Percentiles rank a stretch among this genome's conserved stretches.
These are phyloP conservation scores for Drosophila pseudotakahashii DNA, from an alignment of 2,888 invertebrate species.

Conservation along the genomic window DNA sequence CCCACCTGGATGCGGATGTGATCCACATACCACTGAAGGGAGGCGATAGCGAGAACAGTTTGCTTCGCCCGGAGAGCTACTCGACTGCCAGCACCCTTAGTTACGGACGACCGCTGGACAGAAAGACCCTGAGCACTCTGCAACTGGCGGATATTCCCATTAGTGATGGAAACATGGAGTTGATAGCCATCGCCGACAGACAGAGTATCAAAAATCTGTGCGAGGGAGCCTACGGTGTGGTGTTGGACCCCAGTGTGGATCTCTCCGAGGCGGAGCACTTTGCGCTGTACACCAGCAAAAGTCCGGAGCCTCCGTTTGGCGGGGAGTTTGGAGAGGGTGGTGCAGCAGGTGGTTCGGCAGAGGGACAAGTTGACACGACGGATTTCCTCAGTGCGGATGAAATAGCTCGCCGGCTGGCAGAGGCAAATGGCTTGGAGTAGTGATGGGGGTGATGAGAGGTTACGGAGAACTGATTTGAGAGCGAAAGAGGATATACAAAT, in stretches of 20 bases:
- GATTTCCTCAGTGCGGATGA: slow-evolving; percentile 86
- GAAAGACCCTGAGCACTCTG: slow-evolving; percentile 84
- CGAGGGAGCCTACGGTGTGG: slow-evolving; percentile 83
- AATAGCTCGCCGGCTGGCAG: slow-evolving; percentile 82
- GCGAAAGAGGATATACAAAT: background rate
- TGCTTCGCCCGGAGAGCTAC: slow-evolving; percentile 84
- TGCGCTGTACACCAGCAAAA: slow-evolving; percentile 93
- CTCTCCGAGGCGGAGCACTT: slow-evolving; percentile 94
- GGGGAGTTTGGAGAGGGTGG: slow-evolving; percentile 84
- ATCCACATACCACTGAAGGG: slow-evolving; percentile 88
- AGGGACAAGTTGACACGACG: slow-evolving; percentile 88
- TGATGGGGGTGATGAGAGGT: slow-evolving; percentile 35
- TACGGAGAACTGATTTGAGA: slow-evolving; percentile 8
- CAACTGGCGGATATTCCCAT: slow-evolving; percentile 84
- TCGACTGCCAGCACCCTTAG: slow-evolving; percentile 82
- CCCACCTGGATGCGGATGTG: slow-evolving; percentile 86
- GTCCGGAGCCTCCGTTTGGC: slow-evolving; percentile 88
- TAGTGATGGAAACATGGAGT: slow-evolving; percentile 86
- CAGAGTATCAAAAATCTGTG: slow-evolving; percentile 84
- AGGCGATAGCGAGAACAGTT: slow-evolving; percentile 85
- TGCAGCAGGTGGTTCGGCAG: slow-evolving; percentile 85
- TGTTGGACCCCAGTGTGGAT: slow-evolving; percentile 86
- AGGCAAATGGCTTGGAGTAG: slow-evolving; percentile 81
- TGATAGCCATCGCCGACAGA: slow-evolving; percentile 86
- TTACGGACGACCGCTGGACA: slow-evolving; percentile 83